Evolutionary conservation across 37 sponge, comb jelly and placozoan species (phyloP).

Genomic region (Theonella swinhoei): DNA sequence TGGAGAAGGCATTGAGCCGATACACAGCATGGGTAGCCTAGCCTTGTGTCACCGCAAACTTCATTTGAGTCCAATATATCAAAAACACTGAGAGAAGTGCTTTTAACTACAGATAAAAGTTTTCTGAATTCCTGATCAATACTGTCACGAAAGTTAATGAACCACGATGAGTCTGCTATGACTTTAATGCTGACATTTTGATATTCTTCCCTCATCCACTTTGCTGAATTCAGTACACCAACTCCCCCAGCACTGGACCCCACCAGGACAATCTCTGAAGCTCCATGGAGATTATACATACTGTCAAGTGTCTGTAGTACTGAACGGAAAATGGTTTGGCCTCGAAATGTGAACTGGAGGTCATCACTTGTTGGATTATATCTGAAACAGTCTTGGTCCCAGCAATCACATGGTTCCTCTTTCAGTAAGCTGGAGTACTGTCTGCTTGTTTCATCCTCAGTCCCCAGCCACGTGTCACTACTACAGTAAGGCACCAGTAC

Average conservation of each 20-base stretch:
- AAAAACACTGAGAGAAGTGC: neutral
- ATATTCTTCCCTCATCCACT: constrained; percentile 29
- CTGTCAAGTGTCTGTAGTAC: neutral
- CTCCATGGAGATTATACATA: constrained; percentile 8
- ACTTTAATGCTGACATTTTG: constrained; percentile 4
- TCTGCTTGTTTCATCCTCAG: neutral
- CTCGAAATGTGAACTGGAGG: constrained; percentile 76
- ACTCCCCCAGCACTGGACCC: constrained; percentile 90
- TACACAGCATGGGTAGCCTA: constrained; percentile 75
- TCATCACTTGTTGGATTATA: constrained; percentile 13
- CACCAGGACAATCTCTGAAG: constrained; percentile 54
- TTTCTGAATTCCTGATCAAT: neutral
- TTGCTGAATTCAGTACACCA: constrained; percentile 70
- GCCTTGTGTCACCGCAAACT: constrained; percentile 21
- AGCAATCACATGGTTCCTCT: neutral
- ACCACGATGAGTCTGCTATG: constrained; percentile 89
- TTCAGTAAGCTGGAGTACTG: too few relatives aligned
- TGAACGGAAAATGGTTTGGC: constrained; percentile 42
- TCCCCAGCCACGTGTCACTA: constrained; percentile 68
- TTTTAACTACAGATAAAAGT: too few relatives aligned
- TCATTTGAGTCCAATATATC: neutral
- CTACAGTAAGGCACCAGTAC: constrained; percentile 81
- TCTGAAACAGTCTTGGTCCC: constrained; percentile 7
- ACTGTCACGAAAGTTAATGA: constrained; percentile 77
- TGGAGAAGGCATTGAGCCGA: too few relatives aligned